Evolutionary conservation across 2,888 invertebrate genomes (phyloP).

Genomic region (Brachyopa scutellaris): DNA sequence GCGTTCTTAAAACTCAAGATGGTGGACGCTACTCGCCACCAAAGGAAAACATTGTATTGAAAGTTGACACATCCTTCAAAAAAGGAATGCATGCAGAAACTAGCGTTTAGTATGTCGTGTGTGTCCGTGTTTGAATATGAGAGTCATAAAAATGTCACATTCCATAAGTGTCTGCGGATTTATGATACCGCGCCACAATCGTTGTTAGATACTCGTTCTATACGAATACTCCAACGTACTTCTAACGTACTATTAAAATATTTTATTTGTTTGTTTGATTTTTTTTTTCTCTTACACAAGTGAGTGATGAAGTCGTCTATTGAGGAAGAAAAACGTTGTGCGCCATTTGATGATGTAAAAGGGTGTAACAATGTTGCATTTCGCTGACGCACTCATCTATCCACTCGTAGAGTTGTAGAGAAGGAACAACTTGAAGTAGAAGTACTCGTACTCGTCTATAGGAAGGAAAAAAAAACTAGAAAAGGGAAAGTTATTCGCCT

Average conservation of each 20-base stretch:
- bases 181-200: constrained; percentile 59
- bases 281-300: constrained; percentile 1
- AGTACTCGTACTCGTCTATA: no score
- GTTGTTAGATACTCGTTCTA: no score
- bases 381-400: background rate
- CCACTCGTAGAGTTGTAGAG: no score
- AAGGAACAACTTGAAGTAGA: no score
- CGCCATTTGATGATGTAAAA: constrained; percentile 7
- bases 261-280: constrained; percentile 29
- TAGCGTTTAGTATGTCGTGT: constrained; percentile 43
- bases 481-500: constrained; percentile 52
- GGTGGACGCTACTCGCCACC: constrained; percentile 32
- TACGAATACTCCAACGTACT: background rate
- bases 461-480: background rate
- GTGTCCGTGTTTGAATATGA: constrained; percentile 22
- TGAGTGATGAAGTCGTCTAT: constrained; percentile 17
- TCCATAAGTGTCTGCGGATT: constrained; percentile 67
- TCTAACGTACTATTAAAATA: constrained; percentile 62
- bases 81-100: constrained; percentile 40
- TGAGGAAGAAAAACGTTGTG: constrained; percentile 27
- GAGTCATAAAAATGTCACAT: constrained; percentile 66
- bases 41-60: constrained; percentile 39
- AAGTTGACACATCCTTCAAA: constrained; percentile 65
- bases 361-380: constrained; percentile 37
- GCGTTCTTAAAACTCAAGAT: constrained; percentile 14